Base-by-base conservation (phyloP, 1,140 invertebrate genomes). In the Drosophila fuyamai region DNA sequence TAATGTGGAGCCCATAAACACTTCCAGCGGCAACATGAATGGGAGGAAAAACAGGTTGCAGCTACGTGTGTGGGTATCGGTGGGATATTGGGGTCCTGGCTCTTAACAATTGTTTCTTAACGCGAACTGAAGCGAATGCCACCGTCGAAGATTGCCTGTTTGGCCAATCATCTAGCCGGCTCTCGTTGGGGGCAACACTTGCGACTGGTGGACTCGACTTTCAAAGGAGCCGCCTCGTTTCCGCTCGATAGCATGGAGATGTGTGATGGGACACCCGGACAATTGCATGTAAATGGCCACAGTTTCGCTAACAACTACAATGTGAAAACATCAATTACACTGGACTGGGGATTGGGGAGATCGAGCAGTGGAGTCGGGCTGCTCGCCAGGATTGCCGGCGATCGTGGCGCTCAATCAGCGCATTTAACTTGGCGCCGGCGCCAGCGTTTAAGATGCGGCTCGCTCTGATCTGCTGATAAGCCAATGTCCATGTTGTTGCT, bases 1-100 rank as follows among this genome's bases (percentile, higher is more conserved):
- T 91, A 90, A 90, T 90, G 88, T 90, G 88, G 88, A 90, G 88
- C 88, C 88, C 88, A 90, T 90, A 90, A 90, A 90, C 88, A 90
- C 88, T 90, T 90, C 77, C 68, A 90, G 80, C 84, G 84, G 84
- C 85, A 90, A 89, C 84, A 90, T 89, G 85, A 89, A 89, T 89
- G 81, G 62, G 44, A 74, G 67, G 18, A 48, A 82, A 63, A 88
- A 89, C 84, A 89, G 84, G 84, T 89, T 89, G 85, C 58, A 38
- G 60, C 84, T 63, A 89, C 84, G 84, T 88, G 83, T 89, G 83
- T 83, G 83, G 79, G 60, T 79, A 77, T 70, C 23, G 53, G 53
- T 46, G 74, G 54, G 59, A 61, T 59, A 36, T 75, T 66, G 70
- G 62, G 59, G 47, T 74, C 68, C 63, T 70, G 50, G 38, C 70